Base-by-base conservation (phyloP, 2,113 vertebrate species). In the Proteles cristata region DNA sequence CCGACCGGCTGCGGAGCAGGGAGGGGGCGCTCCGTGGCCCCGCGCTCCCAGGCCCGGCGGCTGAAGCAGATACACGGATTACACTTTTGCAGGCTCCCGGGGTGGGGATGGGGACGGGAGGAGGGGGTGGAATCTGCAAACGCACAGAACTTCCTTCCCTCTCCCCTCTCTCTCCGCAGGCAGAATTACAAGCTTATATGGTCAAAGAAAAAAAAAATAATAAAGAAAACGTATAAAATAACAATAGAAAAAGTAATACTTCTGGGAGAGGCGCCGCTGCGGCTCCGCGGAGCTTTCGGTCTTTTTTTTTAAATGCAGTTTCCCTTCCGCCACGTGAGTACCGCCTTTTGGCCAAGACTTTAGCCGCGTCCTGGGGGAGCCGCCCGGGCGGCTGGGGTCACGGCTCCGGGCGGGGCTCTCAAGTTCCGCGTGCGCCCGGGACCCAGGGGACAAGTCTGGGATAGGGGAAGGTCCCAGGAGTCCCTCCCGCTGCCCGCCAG, bases 341-440 rank as follows among this genome's bases (percentile, higher is more conserved):
- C 98, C 98, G 98, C 98, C 98, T 99, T 98, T 99, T 98, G 99
- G 99, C 98, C 98, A 97, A 98, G 98, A 99, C 98, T 98, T 98
- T 98, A 98, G 98, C 97, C 97, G 97, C 98, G 98, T 98, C 98
- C 97, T 96, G 81, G 87, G 98, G 98, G 97, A 97, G 95, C 95
- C 74, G 83, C 94, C 98, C 87, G 85, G 91, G 97, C 80, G 31
- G 88, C 97, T 73, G 35, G 90, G 97, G 96, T 14, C 80, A 0
- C 5, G 48, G 95, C 88, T 97, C 97, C 68, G 33, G 93, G 97
- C 95, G 28, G 77, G 88, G 93, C 71, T 97, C 94, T 84, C 94
- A 48, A 92, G 88, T 88, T 31, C 96, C 90, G 97, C 97, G 76
- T 96, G 97, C 68, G 97, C 97, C 53, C 65, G 76, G 88, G 96